Percentiles rank a stretch among this genome's conserved stretches.
Conservation (phyloP, 2,113 vertebrate genomes). For the Rallus limicola region DNA sequence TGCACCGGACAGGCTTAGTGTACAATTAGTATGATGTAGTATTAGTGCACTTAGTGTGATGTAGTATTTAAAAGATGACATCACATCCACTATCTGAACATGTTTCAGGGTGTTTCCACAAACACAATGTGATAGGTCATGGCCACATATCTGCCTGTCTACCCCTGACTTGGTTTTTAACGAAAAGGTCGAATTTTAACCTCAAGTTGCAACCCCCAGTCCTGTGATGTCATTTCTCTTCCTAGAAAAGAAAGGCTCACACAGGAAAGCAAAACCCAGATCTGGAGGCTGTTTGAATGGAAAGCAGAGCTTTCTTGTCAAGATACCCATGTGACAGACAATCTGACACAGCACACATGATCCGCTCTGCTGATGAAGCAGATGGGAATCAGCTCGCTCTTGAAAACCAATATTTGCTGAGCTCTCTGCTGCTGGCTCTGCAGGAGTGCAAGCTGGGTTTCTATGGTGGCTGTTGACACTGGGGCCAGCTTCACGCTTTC, state of each 20-base stretch:
- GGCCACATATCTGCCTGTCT: not conserved
- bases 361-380: not conserved
- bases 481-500: not conserved
- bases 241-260: not conserved
- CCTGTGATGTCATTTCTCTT: not conserved
- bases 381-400: not conserved
- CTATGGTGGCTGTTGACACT: not conserved
- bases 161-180: not conserved
- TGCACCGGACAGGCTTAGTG: not conserved
- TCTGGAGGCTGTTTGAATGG: not conserved
- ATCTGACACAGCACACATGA: not conserved
- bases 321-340: not conserved
- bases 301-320: not conserved
- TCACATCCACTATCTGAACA: not conserved
- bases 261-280: not conserved
- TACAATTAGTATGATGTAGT: not conserved
- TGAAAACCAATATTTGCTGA: constrained; percentile 29
- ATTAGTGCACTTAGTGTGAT: not conserved
- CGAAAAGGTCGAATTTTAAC: not conserved
- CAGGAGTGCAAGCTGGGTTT: not conserved
- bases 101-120: not conserved
- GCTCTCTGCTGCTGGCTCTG: not conserved
- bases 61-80: not conserved
- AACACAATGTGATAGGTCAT: not conserved
- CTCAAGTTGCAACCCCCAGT: not conserved